Percentiles rank a stretch among this genome's conserved stretches.
phyloP scores from a whole-genome alignment of 2,797 vertebrate species.

The Adrianichthys oophorus region DNA sequence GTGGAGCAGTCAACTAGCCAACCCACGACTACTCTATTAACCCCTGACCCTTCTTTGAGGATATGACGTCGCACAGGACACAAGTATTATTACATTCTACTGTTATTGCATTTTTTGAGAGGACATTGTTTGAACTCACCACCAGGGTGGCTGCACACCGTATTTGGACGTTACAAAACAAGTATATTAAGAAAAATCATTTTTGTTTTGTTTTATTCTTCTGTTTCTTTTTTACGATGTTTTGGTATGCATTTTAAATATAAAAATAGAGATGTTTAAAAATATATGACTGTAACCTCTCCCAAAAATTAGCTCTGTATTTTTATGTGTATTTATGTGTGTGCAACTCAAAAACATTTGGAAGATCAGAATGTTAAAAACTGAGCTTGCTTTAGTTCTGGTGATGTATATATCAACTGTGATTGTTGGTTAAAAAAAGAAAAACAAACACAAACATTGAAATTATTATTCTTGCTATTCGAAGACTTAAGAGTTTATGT shows the following conservation, averaged over 20 bases:
- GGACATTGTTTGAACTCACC: slow-evolving; percentile 70
- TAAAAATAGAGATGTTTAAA: slow-evolving; percentile 75
- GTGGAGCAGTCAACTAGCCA: slow-evolving; percentile 62
- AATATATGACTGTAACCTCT: slow-evolving; percentile 73
- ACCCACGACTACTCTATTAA: slow-evolving; percentile 54
- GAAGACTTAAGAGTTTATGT: slow-evolving; percentile 72
- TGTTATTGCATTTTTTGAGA: slow-evolving; percentile 75
- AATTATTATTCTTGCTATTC: slow-evolving; percentile 77
- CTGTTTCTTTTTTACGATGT: slow-evolving; percentile 78
- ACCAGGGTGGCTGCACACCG: slow-evolving; percentile 65
- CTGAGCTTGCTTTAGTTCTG: slow-evolving; percentile 82
- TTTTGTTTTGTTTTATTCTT: slow-evolving; percentile 23
- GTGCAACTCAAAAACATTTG: slow-evolving; percentile 75
- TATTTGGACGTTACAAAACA: slow-evolving; percentile 75
- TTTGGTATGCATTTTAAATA: slow-evolving; percentile 85
- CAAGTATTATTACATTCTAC: slow-evolving; percentile 76
- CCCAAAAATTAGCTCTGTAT: slow-evolving; percentile 75
- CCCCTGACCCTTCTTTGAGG: slow-evolving; percentile 62
- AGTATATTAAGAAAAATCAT: slow-evolving; percentile 72
- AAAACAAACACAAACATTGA: slow-evolving; percentile 62
- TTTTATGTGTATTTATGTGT: slow-evolving; percentile 80
- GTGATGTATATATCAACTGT: slow-evolving; percentile 83
- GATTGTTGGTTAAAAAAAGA: slow-evolving; percentile 66
- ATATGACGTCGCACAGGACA: slow-evolving; percentile 73
- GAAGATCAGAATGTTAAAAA: slow-evolving; percentile 78